Conservation (phyloP, 2,888 invertebrate genomes). For the Platyscelio sp. region DNA sequence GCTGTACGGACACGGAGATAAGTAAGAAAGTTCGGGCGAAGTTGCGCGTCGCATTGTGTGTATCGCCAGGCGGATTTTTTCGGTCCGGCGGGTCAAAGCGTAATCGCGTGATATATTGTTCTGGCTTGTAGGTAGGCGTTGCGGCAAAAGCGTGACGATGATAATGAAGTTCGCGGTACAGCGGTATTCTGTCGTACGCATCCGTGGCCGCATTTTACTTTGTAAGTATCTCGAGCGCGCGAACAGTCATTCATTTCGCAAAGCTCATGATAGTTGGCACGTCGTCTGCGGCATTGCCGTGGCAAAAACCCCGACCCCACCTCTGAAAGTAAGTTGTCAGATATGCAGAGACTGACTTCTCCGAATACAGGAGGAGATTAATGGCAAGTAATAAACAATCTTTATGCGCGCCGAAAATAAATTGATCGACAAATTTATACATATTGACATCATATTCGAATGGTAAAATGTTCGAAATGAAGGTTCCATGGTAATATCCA, state of each 20-base stretch:
- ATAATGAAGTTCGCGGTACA: constrained; percentile 46
- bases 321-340: constrained; percentile 44
- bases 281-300: constrained; percentile 18
- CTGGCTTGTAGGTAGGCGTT: constrained; percentile 39
- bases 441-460: too few relatives aligned
- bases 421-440: too few relatives aligned
- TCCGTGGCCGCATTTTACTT: constrained; percentile 62
- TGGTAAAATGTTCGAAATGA: too few relatives aligned
- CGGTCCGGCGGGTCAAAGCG: constrained; percentile 36
- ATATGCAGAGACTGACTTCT: background rate
- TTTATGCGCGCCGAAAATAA: too few relatives aligned
- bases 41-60: constrained; percentile 36
- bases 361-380: constrained; percentile 28
- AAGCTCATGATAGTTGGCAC: constrained; percentile 51
- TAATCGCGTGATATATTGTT: constrained; percentile 52
- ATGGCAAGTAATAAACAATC: constrained; percentile 21
- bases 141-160: constrained; percentile 44
- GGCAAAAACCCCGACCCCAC: constrained; percentile 25
- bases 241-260: constrained; percentile 60
- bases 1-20: constrained; percentile 8
- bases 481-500: too few relatives aligned
- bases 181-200: constrained; percentile 48
- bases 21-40: constrained; percentile 47
- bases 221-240: constrained; percentile 48
- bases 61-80: constrained; percentile 38